Evolutionary conservation across 2,113 vertebrate species (phyloP).

Genomic region (Paraplagusia blochii): DNA sequence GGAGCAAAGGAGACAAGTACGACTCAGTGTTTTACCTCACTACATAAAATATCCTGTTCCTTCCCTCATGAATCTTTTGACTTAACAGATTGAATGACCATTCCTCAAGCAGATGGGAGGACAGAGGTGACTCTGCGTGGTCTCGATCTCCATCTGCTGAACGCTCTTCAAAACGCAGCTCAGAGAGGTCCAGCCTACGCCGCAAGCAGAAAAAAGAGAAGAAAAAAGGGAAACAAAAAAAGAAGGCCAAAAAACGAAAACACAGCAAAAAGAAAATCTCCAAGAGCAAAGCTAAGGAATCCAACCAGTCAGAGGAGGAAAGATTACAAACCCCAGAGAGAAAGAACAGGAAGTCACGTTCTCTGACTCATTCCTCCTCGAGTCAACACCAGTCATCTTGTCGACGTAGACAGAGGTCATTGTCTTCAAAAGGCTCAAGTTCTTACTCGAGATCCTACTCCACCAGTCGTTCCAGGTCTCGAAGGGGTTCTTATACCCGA

Average conservation of each 20-base stretch:
- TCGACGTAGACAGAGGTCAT: slow-evolving; percentile 71
- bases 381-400: slow-evolving; percentile 73
- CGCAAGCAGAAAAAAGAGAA: slow-evolving; percentile 83
- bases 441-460: slow-evolving; percentile 83
- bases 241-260: slow-evolving; percentile 91
- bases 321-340: slow-evolving; percentile 75
- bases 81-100: slow-evolving; percentile 81
- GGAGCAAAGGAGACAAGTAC: slow-evolving; percentile 97
- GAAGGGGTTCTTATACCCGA: slow-evolving; percentile 74
- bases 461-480: slow-evolving; percentile 76
- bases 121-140: slow-evolving; percentile 84
- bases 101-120: slow-evolving; percentile 86
- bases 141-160: slow-evolving; percentile 86
- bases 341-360: slow-evolving; percentile 76
- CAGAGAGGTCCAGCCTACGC: slow-evolving; percentile 74
- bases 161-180: slow-evolving; percentile 78
- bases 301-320: slow-evolving; percentile 69
- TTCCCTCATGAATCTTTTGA: slow-evolving; percentile 41
- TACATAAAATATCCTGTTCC: neutral
- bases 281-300: slow-evolving; percentile 75
- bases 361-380: slow-evolving; percentile 77
- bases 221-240: slow-evolving; percentile 89
- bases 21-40: slow-evolving; percentile 16
- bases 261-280: slow-evolving; percentile 81
- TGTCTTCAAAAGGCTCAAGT: slow-evolving; percentile 74